Evolutionary conservation across 2,888 invertebrate genomes (phyloP), one percentile per base, ranked within the genome.

Genomic region (Heliconius ismenius): DNA sequence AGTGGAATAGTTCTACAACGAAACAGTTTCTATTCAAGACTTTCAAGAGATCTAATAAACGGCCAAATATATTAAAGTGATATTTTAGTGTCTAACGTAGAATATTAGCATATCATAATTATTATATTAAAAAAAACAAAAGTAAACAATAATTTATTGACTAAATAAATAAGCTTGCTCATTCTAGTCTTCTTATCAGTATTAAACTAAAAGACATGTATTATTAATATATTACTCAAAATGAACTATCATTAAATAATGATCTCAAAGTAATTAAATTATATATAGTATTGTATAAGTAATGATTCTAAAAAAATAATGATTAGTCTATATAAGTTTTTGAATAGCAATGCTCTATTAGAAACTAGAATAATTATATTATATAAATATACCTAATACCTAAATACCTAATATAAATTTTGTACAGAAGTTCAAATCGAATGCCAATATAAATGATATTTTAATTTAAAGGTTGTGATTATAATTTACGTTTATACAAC

Each of bases 381-480:
- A 58, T 58, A 11, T n/a, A n/a, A n/a, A 58, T 58, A 58, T 11
- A 54, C 9, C 18, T 54, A 21, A 54, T 54, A 21, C 21, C 10
- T n/a, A 21, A 54, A n/a, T 54, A 43, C 18, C 43, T 43, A 18
- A 43, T 43, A 49, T 6, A 7, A 18, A 49, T 18, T 49, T 49
- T 67, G 26, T 68, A 68, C 67, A 39, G 24, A n/a, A 32, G n/a
- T 15, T 58, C 39, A 73, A 73, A 68, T 70, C 65, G 77, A 74
- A 36, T 77, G 81, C 80, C 81, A 81, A 77, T 81, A 74, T 32
- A 62, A 62, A 64, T 78, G 75, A 76, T 76, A 24, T 24, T 77
- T 70, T 65, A 3, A 28, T 68, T 70, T 81, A 32, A 76, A 79
- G 83, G 83, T 83, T 83, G 83, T 83, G 83, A 83, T 81, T 80